Evolutionary conservation across 2,888 invertebrate genomes (phyloP).

Genomic region (Drosophila ezoana): DNA sequence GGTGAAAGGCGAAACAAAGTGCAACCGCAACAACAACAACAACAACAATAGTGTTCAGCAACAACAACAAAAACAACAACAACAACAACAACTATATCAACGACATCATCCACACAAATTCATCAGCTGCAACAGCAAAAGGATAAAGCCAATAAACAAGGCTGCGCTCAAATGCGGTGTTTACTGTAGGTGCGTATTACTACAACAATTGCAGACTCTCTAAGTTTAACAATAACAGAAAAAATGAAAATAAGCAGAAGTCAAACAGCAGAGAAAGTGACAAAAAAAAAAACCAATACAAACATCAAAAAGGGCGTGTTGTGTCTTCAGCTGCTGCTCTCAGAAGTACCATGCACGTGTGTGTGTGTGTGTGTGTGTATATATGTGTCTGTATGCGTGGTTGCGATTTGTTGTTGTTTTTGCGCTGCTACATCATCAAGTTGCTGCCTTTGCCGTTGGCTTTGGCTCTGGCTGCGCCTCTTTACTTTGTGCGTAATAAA

Average conservation of each 20-base stretch:
- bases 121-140: constrained; percentile 27
- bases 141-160: constrained; percentile 24
- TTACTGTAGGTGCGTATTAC: constrained; percentile 43
- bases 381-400: constrained; percentile 35
- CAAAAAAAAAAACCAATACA: constrained; percentile 51
- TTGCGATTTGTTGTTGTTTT: constrained; percentile 60
- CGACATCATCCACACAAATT: constrained; percentile 23
- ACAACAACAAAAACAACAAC: constrained; percentile 39
- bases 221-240: constrained; percentile 17
- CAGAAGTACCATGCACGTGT: constrained; percentile 20
- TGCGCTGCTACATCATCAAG: constrained; percentile 40
- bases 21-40: constrained; percentile 42
- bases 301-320: constrained; percentile 71
- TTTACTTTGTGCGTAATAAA: constrained; percentile 76
- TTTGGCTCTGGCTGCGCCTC: constrained; percentile 61
- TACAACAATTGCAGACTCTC: constrained; percentile 2
- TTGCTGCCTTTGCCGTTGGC: constrained; percentile 21
- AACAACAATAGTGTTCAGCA: constrained; percentile 59
- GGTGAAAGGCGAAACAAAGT: constrained; percentile 49
- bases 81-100: constrained; percentile 42
- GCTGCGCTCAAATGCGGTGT: constrained; percentile 29
- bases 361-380: constrained; percentile 14
- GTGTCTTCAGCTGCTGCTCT: constrained; percentile 59
- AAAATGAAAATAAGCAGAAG: constrained; percentile 10
- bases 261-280: constrained; percentile 38